Percentiles rank a stretch among this genome's conserved stretches.
These are phyloP conservation scores for Hystrix brachyura DNA, from an alignment of 2,113 vertebrate genomes.

Conservation along the genomic window DNA sequence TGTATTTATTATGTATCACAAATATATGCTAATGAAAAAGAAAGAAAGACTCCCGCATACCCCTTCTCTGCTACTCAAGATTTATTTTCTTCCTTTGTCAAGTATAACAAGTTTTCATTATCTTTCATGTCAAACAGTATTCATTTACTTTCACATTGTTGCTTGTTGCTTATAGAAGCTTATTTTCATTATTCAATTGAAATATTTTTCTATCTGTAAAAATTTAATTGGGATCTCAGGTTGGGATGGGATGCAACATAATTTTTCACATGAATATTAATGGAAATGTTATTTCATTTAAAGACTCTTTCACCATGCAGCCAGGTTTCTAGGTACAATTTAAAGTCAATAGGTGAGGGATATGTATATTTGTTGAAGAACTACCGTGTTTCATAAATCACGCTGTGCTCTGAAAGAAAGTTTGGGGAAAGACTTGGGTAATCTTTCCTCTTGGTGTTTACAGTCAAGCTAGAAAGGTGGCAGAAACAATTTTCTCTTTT, in stretches of 20 bases:
- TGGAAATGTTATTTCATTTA: conserved; percentile 8
- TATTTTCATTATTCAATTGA: conserved; percentile 35
- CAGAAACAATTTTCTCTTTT: conserved; percentile 47
- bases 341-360: conserved; percentile 8
- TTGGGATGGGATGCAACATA: not conserved
- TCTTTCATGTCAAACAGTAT: conserved; percentile 37
- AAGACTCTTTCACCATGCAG: not conserved
- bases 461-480: not conserved
- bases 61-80: not conserved
- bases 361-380: not conserved
- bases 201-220: conserved; percentile 35
- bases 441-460: not conserved
- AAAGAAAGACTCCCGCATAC: not conserved
- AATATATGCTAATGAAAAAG: not conserved
- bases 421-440: not conserved
- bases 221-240: not conserved
- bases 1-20: not conserved
- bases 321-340: not conserved
- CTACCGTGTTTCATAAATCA: conserved; percentile 5
- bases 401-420: not conserved
- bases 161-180: conserved; percentile 23
- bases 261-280: conserved; percentile 52
- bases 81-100: not conserved
- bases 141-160: conserved; percentile 37
- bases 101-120: not conserved